Base-by-base conservation (phyloP, 2,888 invertebrate genomes). In the Siphonodentalium dalli region DNA sequence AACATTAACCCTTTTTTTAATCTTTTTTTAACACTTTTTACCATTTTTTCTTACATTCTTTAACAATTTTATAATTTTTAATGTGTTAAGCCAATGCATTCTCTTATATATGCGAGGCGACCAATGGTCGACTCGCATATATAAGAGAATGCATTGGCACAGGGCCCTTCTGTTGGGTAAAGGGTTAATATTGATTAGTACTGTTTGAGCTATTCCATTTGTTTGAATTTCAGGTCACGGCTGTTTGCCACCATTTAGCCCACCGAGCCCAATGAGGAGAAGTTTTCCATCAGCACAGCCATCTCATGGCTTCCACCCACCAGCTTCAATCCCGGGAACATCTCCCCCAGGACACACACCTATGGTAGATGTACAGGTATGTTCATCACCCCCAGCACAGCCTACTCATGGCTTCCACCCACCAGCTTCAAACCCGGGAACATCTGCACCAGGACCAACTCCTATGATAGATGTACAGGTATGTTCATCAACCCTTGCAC, bases 241-340 rank as follows among this genome's bases (percentile, higher is more conserved):
- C 47, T 73, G 69, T 48, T 74, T 66, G 53, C 74, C 71, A 53
- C 79, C 71, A 63, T 82, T 83, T 71, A 83, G 83, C 65, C 83
- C 84, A 21, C 82, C 84, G 24, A 82, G 83, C 69, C 85, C 84
- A 37, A 82, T 88, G 66, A 86, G 90, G 50, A 90, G 91, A 79
- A 69, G 61, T 47, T 55, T 60, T 2, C 53, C 61, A n/a, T 58
- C 59, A 29, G 34, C n/a, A n/a, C 31, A 51, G 6, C 26, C 23
- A 13, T 18, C 27, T 8, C 18, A n/a, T 20, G 64, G 64, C 20
- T 65, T 65, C 46, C 66, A 68, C 38, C 64, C 69, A 6, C 61
- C 65, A 29, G 43, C 57, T 11, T 61, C 43, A 38, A 54, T 69
- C 37, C 65, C 74, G 3, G 73, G 77, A 27, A 74, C 76, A 5